phyloP scores from a whole-genome alignment of 1,140 invertebrate genomes.

The Pectinophora gossypiella region DNA sequence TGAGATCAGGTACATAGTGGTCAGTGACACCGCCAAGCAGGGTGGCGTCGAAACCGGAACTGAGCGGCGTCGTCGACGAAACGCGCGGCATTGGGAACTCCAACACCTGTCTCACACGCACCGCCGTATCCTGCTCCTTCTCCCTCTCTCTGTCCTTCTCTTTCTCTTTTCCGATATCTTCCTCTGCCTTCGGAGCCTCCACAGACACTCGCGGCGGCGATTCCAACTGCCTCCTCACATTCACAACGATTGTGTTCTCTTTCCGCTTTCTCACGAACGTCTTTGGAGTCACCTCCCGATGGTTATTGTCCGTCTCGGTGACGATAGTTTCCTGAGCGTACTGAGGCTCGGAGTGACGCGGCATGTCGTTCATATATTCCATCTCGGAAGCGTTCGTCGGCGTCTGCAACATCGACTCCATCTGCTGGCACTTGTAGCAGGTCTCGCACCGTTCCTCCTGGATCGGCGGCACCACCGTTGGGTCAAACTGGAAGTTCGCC shows the following conservation, averaged over 20 bases:
- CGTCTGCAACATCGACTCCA: conserved; percentile 76
- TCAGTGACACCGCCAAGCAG: conserved; percentile 80
- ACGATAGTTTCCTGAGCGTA: conserved; percentile 59
- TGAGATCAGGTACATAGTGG: conserved; percentile 84
- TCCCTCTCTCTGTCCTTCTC: conserved; percentile 33
- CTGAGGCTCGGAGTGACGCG: conserved; percentile 64
- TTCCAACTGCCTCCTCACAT: conserved; percentile 25
- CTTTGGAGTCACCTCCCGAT: conserved; percentile 47
- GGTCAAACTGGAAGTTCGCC: conserved; percentile 70
- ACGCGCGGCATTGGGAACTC: conserved; percentile 77
- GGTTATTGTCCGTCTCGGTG: conserved; percentile 22
- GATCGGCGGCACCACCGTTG: conserved; percentile 58
- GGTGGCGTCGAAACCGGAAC: conserved; percentile 54
- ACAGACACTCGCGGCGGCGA: not conserved
- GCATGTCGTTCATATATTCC: conserved; percentile 79
- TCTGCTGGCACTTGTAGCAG: conserved; percentile 67
- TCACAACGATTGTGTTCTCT: conserved; percentile 64
- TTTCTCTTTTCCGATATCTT: conserved; percentile 13
- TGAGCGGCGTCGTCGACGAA: conserved; percentile 5
- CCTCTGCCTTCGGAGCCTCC: conserved; percentile 9
- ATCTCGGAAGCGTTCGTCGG: conserved; percentile 82
- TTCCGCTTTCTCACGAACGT: conserved; percentile 59
- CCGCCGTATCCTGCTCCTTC: conserved; percentile 34
- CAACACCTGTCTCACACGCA: conserved; percentile 69
- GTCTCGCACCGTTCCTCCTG: conserved; percentile 69